Percentiles rank a stretch among this genome's conserved stretches.
phyloP scores from a whole-genome alignment of 2,888 invertebrate genomes.

The Drosophila pseudotalamancana region DNA sequence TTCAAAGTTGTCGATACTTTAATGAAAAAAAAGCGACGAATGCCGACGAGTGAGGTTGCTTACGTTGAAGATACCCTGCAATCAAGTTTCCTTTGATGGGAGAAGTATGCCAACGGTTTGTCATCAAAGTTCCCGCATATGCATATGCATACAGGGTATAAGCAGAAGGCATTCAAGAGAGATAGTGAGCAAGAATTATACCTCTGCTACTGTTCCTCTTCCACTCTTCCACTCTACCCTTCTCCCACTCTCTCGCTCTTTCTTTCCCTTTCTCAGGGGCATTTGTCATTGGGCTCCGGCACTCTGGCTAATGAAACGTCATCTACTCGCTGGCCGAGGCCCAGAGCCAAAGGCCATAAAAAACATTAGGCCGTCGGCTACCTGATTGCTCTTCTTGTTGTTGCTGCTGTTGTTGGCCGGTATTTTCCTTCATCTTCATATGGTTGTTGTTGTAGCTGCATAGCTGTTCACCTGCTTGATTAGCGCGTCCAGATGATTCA shows the following conservation, averaged over 20 bases:
- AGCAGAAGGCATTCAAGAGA: slow-evolving; percentile 17
- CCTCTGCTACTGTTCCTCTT: slow-evolving; percentile 14
- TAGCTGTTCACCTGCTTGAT: slow-evolving; percentile 46
- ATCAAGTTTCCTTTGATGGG: too few relatives aligned
- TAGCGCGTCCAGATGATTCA: slow-evolving; percentile 41
- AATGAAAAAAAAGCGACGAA: slow-evolving; percentile 51
- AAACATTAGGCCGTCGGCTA: slow-evolving; percentile 51
- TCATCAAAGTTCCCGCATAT: too few relatives aligned
- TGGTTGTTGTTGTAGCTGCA: not conserved
- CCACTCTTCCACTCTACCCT: not conserved
- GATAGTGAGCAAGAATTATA: slow-evolving; percentile 27
- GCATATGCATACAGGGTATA: not conserved
- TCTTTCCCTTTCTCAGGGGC: slow-evolving; percentile 22
- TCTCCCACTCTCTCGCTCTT: not conserved
- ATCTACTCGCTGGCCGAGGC: slow-evolving; percentile 26
- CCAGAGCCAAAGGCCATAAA: slow-evolving; percentile 60
- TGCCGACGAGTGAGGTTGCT: not conserved
- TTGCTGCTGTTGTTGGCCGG: slow-evolving; percentile 14
- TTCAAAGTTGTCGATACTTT: slow-evolving; percentile 68
- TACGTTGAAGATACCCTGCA: not conserved
- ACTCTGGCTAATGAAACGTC: slow-evolving; percentile 72
- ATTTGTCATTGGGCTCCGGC: slow-evolving; percentile 68
- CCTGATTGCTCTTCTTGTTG: slow-evolving; percentile 42
- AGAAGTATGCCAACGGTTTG: too few relatives aligned
- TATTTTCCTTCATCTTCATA: slow-evolving; percentile 4